Conservation (phyloP, 2,113 vertebrate genomes). For the Boleophthalmus pectinirostris region DNA sequence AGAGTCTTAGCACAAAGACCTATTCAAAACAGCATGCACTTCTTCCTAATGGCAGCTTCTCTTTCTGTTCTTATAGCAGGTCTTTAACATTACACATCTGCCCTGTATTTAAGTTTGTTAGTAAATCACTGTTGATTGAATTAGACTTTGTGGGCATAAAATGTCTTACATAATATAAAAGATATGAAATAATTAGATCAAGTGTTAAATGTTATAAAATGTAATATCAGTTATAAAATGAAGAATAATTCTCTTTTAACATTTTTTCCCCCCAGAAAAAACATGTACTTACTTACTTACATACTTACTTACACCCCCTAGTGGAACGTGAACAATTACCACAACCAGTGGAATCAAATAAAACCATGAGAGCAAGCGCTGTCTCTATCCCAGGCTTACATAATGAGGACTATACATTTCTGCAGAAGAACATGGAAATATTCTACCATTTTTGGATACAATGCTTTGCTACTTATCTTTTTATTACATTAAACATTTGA, state of each 20-base stretch:
- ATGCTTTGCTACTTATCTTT: too few species aligned
- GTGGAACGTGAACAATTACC: constrained; percentile 27
- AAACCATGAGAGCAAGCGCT: background rate
- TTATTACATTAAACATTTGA: background rate
- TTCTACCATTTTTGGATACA: background rate
- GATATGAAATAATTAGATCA: background rate
- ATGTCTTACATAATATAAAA: background rate
- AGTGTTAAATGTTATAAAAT: too few species aligned
- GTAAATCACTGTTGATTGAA: background rate
- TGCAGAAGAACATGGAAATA: too few species aligned
- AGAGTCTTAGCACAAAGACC: background rate
- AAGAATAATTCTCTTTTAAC: too few species aligned
- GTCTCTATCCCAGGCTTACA: background rate
- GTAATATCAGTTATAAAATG: too few species aligned
- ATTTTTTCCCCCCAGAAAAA: too few species aligned
- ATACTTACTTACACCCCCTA: constrained; percentile 37
- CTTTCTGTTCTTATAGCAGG: too few species aligned
- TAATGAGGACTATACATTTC: background rate
- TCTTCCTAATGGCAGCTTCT: background rate
- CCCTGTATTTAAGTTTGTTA: background rate
- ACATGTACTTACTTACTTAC: too few species aligned
- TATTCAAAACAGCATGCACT: background rate
- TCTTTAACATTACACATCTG: background rate
- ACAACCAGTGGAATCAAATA: background rate
- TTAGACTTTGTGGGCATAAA: background rate